Percentiles rank a stretch among this genome's conserved stretches.
Evolutionary conservation across 2,888 invertebrate species (phyloP).

Genomic region (Callinectes sapidus): DNA sequence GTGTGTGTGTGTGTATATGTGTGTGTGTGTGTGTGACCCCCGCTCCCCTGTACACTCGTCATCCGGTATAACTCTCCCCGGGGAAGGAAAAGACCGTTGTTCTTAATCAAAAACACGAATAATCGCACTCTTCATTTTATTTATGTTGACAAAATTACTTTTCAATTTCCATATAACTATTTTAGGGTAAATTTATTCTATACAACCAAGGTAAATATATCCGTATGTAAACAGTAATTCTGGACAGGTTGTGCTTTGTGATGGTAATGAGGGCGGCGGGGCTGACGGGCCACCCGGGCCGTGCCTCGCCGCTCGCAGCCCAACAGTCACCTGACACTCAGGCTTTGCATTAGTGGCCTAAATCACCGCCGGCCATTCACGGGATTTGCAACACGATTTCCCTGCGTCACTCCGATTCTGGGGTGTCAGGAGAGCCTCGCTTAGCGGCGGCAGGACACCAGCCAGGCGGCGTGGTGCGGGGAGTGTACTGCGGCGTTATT

Average conservation of each 20-base stretch:
- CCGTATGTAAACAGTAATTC: constrained; percentile 36
- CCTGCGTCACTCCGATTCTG: neutral
- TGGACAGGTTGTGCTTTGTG: constrained; percentile 36
- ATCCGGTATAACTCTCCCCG: neutral
- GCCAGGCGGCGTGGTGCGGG: neutral
- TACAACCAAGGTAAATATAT: neutral
- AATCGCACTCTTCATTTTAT: neutral
- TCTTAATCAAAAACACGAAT: constrained; percentile 13
- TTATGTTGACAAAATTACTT: constrained; percentile 5
- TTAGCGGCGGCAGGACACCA: neutral
- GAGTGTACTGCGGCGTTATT: neutral
- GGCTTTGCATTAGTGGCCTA: constrained; percentile 48
- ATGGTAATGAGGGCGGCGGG: constrained; percentile 28
- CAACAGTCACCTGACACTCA: constrained; percentile 53
- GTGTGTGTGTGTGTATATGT: constrained; percentile 36
- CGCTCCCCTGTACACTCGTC: neutral
- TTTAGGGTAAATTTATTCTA: constrained; percentile 2
- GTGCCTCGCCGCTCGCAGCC: neutral
- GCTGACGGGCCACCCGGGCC: constrained; percentile 15
- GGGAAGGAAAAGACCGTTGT: neutral
- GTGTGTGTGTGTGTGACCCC: constrained; percentile 2
- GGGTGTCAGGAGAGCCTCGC: neutral
- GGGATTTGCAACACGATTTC: constrained; percentile 56
- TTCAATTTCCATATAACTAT: neutral
- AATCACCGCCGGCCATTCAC: constrained; percentile 52